Evolutionary conservation across 1,140 invertebrate genomes (phyloP).

Genomic region (Bombus terrestris): DNA sequence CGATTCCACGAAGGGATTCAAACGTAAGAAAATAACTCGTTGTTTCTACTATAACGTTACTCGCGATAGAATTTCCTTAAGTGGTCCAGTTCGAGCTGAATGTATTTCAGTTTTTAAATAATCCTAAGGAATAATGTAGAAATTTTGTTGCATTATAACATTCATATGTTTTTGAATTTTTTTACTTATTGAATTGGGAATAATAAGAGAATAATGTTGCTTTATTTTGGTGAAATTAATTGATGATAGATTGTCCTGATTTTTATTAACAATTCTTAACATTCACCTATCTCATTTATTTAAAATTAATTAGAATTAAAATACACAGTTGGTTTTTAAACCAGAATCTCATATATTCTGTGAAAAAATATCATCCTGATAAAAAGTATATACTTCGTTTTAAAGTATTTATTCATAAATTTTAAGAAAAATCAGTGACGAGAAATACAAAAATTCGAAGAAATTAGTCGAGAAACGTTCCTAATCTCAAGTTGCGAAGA

Average conservation of each 20-base stretch:
- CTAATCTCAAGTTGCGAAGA: not conserved
- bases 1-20: constrained; percentile 18
- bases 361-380: too few relatives aligned
- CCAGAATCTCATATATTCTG: too few relatives aligned
- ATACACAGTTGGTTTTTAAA: too few relatives aligned
- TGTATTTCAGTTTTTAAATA: not conserved
- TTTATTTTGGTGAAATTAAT: too few relatives aligned
- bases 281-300: too few relatives aligned
- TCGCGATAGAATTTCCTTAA: constrained; percentile 17
- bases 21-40: constrained; percentile 45
- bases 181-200: too few relatives aligned
- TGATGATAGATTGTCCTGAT: too few relatives aligned
- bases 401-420: not conserved
- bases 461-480: not conserved
- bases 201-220: too few relatives aligned
- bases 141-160: too few relatives aligned
- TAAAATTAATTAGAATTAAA: too few relatives aligned
- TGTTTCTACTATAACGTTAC: constrained; percentile 42
- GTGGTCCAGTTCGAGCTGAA: not conserved
- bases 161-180: too few relatives aligned
- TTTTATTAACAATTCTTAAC: too few relatives aligned
- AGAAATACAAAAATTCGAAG: not conserved
- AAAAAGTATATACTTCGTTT: not conserved
- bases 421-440: not conserved
- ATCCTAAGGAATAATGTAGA: accelerated